Evolutionary conservation across 2,888 invertebrate genomes (phyloP), one percentile per base, ranked within the genome.

Genomic region (Parnassius smintheus): DNA sequence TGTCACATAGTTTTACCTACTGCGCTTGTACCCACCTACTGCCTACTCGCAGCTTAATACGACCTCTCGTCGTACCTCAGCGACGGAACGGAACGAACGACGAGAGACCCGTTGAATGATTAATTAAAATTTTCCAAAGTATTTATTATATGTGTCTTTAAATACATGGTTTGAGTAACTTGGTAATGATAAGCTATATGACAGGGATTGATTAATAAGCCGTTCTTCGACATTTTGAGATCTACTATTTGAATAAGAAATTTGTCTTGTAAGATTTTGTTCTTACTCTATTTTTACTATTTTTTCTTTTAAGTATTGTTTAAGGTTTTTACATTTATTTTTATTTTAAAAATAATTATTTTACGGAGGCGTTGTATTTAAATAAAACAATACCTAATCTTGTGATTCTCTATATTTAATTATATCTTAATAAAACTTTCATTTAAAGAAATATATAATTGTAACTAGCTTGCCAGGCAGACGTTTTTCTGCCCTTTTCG

Each of bases 1-100:
- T 68, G 71, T 68, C 66, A 69, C 67, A 69, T 63, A 65, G 68
- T 69, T 66, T 70, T 70, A 69, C 68, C 67, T 52, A 59, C 46
- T n/a, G 13, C 22, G 51, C 35, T 22, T 18, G 55, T 55, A 50
- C 35, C 35, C 4, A 35, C 35, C 35, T 35, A 35, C 7, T 35
- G 7, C 35, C 35, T 35, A 35, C 60, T 42, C 41, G 18, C 58
- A 22, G 55, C 58, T 48, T 42, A 11, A 22, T 61, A 11, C 45
- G 46, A 53, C 8, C 52, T 54, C 35, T 54, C 13, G 35, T 35
- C 35, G 35, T 35, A 35, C 35, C 13, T n/a, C 49, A 13, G 8
- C 13, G 49, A 49, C n/a, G 2, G 8, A 13, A 49, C 49, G 49
- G 48, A 49, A 13, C 18, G 49, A 49, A 49, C 46, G 46, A n/a